phyloP scores from a whole-genome alignment of 2,888 invertebrate genomes.

The Linnaemya vulpina region DNA sequence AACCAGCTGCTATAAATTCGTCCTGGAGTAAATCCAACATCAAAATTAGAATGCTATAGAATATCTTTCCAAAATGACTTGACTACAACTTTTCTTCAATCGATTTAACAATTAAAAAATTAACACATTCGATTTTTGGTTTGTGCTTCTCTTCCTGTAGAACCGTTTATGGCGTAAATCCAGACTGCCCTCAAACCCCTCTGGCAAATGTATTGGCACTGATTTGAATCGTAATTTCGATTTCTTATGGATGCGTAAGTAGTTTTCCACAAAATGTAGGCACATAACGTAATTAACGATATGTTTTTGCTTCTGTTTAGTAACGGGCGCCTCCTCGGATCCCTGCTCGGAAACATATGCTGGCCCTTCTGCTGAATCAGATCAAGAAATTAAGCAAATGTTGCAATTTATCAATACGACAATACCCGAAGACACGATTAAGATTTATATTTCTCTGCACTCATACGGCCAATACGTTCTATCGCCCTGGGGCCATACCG shows the following conservation, averaged over 20 bases:
- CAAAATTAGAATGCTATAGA: too few species aligned
- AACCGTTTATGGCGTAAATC: slow-evolving; percentile 88
- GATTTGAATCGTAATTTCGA: slow-evolving; percentile 82
- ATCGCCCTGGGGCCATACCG: slow-evolving; percentile 85
- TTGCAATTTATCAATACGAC: slow-evolving; percentile 83
- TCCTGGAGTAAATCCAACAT: too few species aligned
- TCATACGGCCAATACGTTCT: slow-evolving; percentile 86
- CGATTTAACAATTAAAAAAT: neutral
- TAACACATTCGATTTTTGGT: neutral
- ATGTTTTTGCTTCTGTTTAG: slow-evolving; percentile 66
- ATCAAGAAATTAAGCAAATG: slow-evolving; percentile 84
- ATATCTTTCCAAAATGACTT: too few species aligned
- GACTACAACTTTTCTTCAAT: too few species aligned
- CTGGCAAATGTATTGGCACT: slow-evolving; percentile 80
- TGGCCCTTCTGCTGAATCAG: slow-evolving; percentile 85
- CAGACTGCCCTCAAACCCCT: slow-evolving; percentile 82
- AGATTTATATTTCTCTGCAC: slow-evolving; percentile 86
- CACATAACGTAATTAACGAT: neutral
- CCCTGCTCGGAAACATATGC: slow-evolving; percentile 83
- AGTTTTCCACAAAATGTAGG: neutral
- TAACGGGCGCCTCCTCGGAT: slow-evolving; percentile 83
- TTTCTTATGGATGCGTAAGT: slow-evolving; percentile 80
- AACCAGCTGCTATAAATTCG: too few species aligned
- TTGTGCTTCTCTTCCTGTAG: slow-evolving; percentile 77
- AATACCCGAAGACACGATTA: slow-evolving; percentile 82